These are phyloP conservation scores for Tricholaema leucomelas DNA, from an alignment of 2,113 vertebrate genomes.

Conservation along the genomic window DNA sequence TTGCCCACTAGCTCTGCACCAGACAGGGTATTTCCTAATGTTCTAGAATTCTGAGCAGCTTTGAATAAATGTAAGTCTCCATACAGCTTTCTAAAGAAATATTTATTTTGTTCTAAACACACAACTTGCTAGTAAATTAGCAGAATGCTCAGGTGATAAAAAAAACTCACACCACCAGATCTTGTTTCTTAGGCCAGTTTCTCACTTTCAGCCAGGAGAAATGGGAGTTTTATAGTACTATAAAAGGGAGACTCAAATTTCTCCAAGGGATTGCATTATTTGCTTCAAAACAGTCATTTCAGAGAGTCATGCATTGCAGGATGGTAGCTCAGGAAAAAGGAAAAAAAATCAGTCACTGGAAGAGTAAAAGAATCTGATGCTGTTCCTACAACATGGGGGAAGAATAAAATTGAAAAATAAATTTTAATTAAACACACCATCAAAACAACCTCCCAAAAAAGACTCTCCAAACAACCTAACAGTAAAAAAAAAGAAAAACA, in stretches of 20 bases:
- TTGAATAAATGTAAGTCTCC: not conserved
- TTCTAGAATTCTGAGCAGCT: not conserved
- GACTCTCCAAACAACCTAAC: no score
- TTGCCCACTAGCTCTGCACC: not conserved
- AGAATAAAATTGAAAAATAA: not conserved
- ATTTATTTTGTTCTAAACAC: not conserved
- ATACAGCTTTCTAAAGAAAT: slow-evolving; percentile 2
- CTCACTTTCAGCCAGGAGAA: not conserved
- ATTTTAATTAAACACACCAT: no score
- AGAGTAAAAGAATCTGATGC: not conserved
- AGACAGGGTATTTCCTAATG: not conserved
- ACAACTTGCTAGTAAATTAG: slow-evolving; percentile 25
- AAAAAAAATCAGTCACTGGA: not conserved
- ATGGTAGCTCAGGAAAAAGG: not conserved
- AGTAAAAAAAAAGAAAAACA: no score
- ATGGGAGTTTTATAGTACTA: not conserved
- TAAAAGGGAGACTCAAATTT: not conserved
- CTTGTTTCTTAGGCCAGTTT: not conserved
- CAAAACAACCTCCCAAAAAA: no score
- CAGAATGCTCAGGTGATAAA: not conserved
- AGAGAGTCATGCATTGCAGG: not conserved
- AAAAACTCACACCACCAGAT: not conserved
- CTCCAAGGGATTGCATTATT: not conserved
- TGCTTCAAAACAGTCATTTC: slow-evolving; percentile 32
- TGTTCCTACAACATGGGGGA: not conserved